phyloP scores from a whole-genome alignment of 64 coral and sea anemone species.

The Catalaphyllia jardinei region DNA sequence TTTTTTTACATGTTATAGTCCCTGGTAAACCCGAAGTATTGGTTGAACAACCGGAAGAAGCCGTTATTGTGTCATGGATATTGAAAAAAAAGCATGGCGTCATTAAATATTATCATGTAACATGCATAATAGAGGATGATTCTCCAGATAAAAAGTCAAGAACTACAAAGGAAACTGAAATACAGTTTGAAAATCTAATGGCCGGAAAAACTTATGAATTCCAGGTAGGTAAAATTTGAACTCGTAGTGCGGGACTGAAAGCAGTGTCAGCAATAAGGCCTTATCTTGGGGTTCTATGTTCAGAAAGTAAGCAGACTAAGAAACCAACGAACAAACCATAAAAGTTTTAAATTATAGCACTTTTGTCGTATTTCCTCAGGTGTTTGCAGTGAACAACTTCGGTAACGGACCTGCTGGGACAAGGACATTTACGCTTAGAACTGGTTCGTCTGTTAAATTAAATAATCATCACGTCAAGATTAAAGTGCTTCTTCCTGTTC shows the following conservation, averaged over 20 bases:
- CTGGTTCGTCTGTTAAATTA: background rate
- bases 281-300: too few species aligned
- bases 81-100: conserved; percentile 8
- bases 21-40: conserved; percentile 29
- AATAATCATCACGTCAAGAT: background rate
- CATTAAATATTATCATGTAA: conserved; percentile 28
- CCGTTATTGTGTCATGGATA: conserved; percentile 23
- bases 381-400: background rate
- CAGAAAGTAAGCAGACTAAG: too few species aligned
- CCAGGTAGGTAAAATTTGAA: background rate
- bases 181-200: background rate
- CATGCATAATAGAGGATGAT: conserved; percentile 2
- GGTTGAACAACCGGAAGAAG: background rate
- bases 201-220: conserved; percentile 10
- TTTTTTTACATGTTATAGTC: background rate
- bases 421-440: background rate
- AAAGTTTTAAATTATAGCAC: background rate
- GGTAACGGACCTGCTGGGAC: background rate
- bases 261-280: too few species aligned
- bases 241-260: too few species aligned
- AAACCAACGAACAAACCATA: background rate
- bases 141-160: background rate
- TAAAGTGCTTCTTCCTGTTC: background rate
- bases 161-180: background rate
- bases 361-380: background rate